phyloP scores from a whole-genome alignment of 1,140 invertebrate genomes.

The Mizuhopecten yessoensis region DNA sequence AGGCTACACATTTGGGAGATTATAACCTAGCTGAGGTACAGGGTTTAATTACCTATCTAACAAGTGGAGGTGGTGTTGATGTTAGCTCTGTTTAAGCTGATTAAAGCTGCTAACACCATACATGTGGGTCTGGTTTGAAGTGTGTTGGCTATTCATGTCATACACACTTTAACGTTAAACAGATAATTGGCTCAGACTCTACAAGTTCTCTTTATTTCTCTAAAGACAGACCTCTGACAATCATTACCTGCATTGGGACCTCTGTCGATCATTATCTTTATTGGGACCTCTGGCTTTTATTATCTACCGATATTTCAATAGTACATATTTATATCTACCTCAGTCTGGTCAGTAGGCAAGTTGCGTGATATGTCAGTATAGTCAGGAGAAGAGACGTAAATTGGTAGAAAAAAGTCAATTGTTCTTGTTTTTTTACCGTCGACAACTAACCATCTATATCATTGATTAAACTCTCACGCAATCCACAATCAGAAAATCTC shows the following conservation, averaged over 20 bases:
- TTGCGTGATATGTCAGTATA: neutral
- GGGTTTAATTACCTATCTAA: neutral
- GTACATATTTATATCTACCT: neutral
- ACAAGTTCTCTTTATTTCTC: neutral
- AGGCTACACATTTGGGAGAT: neutral
- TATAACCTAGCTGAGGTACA: neutral
- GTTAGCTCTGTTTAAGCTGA: neutral
- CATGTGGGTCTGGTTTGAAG: neutral
- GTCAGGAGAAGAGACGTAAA: neutral
- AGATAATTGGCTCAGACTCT: neutral
- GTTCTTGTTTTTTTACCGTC: neutral
- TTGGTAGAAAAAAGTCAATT: neutral
- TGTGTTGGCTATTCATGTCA: neutral
- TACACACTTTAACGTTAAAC: neutral
- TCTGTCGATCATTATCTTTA: no score
- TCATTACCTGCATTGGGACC: slow-evolving; percentile 15
- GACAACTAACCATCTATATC: neutral
- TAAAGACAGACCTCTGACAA: neutral
- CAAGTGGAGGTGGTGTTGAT: neutral
- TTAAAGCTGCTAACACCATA: neutral
- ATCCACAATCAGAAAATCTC: neutral
- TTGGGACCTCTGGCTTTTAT: neutral
- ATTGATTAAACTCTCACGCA: neutral
- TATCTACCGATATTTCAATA: neutral
- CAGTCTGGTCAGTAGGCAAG: neutral